phyloP scores from a whole-genome alignment of 37 sponge, comb jelly and placozoan genomes.

The Tethya wilhelma region DNA sequence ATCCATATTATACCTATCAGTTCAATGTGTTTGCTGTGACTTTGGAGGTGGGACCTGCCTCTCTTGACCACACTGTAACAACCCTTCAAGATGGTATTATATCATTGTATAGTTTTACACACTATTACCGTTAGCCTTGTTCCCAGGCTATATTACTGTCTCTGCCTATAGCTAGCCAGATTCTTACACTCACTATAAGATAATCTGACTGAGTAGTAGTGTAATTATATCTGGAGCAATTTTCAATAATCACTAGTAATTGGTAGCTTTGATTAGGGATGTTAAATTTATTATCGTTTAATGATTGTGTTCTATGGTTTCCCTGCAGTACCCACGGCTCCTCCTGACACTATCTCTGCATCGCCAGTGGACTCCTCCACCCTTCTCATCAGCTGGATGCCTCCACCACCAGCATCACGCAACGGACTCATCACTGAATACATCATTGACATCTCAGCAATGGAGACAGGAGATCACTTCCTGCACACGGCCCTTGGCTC shows the following conservation, averaged over 20 bases:
- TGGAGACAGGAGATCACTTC: constrained; percentile 2
- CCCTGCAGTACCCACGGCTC: constrained; percentile 20
- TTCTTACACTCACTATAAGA: too few relatives aligned
- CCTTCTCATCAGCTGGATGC: constrained; percentile 20
- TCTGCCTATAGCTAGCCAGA: too few relatives aligned
- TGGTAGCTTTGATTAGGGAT: neutral
- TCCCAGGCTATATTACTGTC: too few relatives aligned
- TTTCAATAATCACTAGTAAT: too few relatives aligned
- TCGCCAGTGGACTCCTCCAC: neutral
- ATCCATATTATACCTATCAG: constrained; percentile 18
- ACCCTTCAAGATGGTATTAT: constrained; percentile 46
- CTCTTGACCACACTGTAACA: constrained; percentile 1
- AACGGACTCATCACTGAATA: constrained; percentile 49
- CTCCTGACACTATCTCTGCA: neutral
- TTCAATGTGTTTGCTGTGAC: constrained; percentile 15
- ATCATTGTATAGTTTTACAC: neutral
- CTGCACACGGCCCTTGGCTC: neutral
- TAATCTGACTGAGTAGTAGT: too few relatives aligned
- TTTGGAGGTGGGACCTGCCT: constrained; percentile 37
- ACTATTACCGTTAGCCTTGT: too few relatives aligned
- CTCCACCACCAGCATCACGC: constrained; percentile 2
- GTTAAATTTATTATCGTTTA: neutral
- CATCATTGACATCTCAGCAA: constrained; percentile 1
- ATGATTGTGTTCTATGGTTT: neutral
- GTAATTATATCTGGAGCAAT: too few relatives aligned